Evolutionary conservation across 2,888 invertebrate species (phyloP).

Genomic region (Linnaemya tessellans): DNA sequence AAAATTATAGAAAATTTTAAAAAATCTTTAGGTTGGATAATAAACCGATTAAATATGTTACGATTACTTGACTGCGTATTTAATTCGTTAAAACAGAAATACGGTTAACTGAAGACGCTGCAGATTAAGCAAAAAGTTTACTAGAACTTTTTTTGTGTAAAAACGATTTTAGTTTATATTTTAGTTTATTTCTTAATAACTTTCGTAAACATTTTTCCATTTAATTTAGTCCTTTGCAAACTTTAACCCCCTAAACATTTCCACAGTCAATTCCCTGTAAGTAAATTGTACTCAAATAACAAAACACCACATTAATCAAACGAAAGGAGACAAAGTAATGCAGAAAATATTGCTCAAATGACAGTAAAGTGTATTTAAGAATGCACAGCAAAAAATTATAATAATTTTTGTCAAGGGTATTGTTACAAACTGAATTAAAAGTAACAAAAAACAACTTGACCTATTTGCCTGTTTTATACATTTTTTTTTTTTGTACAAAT

Average conservation of each 20-base stretch:
- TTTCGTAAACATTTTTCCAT: no score
- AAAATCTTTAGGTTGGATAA: no score
- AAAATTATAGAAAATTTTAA: no score
- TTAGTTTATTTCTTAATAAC: no score
- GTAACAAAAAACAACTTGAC: slow-evolving; percentile 74
- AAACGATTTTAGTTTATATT: no score
- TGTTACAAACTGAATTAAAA: slow-evolving; percentile 64
- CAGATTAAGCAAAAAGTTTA: no score
- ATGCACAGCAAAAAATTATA: neutral
- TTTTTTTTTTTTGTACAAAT: neutral
- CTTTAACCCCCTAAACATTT: neutral
- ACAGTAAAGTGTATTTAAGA: slow-evolving; percentile 16
- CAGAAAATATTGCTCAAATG: slow-evolving; percentile 36
- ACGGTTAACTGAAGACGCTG: no score
- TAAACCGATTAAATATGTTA: no score
- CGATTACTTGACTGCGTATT: no score
- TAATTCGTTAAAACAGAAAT: no score
- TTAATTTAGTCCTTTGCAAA: slow-evolving; percentile 1
- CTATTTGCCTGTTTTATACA: slow-evolving; percentile 74
- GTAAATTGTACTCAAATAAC: slow-evolving; percentile 20
- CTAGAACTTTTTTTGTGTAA: no score
- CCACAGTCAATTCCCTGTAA: slow-evolving; percentile 50
- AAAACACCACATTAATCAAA: slow-evolving; percentile 24
- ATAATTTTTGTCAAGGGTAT: slow-evolving; percentile 72
- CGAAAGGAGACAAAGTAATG: slow-evolving; percentile 34